Percentiles rank a stretch among this genome's conserved stretches.
Evolutionary conservation across 2,113 vertebrate species (phyloP).

Genomic region (Orcinus orca): DNA sequence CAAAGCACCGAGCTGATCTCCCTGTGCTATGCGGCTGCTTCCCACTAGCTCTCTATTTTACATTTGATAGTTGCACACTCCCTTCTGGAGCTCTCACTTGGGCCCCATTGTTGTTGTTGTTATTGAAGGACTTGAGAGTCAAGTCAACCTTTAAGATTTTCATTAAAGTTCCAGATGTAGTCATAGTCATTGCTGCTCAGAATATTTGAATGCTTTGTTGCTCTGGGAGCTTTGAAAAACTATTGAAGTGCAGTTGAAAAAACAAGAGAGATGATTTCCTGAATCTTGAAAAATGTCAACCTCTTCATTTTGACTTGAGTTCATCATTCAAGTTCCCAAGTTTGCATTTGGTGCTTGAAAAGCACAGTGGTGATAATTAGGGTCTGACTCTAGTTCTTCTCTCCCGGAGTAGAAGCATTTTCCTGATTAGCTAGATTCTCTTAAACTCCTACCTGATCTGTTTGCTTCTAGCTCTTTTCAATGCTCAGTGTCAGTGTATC

Average conservation of each 20-base stretch:
- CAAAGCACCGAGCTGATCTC: too few species aligned
- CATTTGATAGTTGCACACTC: neutral
- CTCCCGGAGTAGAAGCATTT: too few species aligned
- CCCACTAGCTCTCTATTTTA: too few species aligned
- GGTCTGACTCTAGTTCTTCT: neutral
- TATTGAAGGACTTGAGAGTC: conserved; percentile 54
- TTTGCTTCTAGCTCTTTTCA: neutral
- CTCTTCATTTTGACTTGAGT: conserved; percentile 29
- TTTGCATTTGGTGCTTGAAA: neutral
- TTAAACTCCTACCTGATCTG: neutral
- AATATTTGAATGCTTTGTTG: conserved; percentile 66
- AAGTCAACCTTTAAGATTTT: conserved; percentile 51
- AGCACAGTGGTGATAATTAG: neutral
- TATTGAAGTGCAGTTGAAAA: neutral
- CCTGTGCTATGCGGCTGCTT: too few species aligned
- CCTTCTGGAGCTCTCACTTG: neutral
- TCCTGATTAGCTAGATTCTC: neutral
- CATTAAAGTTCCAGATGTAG: conserved; percentile 48
- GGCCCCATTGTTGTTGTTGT: neutral
- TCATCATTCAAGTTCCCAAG: neutral
- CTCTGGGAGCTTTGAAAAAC: conserved; percentile 33
- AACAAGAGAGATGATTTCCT: neutral
- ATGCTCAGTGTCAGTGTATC: neutral
- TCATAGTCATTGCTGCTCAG: conserved; percentile 33
- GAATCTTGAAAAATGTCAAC: neutral